Percentiles rank a stretch among this genome's conserved stretches.
These are phyloP conservation scores for Ectropis crepuscularia DNA, from an alignment of 2,888 invertebrate species.

Conservation along the genomic window DNA sequence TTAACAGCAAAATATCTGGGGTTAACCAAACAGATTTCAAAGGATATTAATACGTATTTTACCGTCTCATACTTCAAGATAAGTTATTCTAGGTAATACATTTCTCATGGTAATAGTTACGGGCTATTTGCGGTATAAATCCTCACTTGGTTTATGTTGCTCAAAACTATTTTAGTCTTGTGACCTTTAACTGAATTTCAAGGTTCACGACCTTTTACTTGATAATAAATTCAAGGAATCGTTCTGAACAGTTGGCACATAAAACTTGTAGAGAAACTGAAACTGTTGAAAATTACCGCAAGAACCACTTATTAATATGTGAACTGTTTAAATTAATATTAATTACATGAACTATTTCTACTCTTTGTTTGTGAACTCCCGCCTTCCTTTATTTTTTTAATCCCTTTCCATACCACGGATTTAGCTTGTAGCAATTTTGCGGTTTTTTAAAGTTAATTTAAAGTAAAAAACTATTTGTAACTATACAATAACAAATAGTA, in stretches of 20 bases:
- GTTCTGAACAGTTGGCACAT: constrained; percentile 6
- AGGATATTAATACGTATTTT: too few species aligned
- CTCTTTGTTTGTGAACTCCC: too few species aligned
- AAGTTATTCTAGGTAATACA: background rate
- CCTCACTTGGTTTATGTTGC: constrained; percentile 2
- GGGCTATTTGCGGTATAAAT: constrained; percentile 6
- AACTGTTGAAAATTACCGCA: background rate
- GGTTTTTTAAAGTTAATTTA: too few species aligned
- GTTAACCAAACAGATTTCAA: too few species aligned
- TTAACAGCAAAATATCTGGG: too few species aligned
- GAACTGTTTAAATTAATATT: too few species aligned
- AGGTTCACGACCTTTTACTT: constrained; percentile 1
- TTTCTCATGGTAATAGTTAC: constrained; percentile 9
- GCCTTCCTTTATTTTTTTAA: too few species aligned
- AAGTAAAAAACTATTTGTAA: too few species aligned
- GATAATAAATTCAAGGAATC: background rate
- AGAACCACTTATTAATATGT: background rate
- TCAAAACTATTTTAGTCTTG: constrained; percentile 1
- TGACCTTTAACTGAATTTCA: constrained; percentile 1
- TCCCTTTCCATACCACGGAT: too few species aligned
- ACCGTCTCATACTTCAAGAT: background rate
- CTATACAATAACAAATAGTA: too few species aligned
- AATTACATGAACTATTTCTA: too few species aligned
- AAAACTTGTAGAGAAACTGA: background rate
- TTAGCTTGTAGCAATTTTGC: too few species aligned